These are phyloP conservation scores for Schlechtendalia chinensis DNA, from an alignment of 1,140 invertebrate species.

Conservation along the genomic window DNA sequence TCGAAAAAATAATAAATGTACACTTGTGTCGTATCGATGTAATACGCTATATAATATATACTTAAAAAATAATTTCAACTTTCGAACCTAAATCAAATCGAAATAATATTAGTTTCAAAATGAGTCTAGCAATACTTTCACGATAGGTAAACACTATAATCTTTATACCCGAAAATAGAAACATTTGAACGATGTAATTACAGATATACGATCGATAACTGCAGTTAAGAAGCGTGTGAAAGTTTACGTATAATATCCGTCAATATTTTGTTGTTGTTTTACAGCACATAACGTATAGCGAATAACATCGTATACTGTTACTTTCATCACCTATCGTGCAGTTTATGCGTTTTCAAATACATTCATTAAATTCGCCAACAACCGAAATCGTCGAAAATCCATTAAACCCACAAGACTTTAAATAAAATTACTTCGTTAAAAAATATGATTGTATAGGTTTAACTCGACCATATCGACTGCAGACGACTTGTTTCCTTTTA, in stretches of 20 bases:
- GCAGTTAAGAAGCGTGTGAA: conserved; percentile 1
- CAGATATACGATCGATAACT: no score
- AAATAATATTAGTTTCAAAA: no score
- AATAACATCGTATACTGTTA: background rate
- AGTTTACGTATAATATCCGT: background rate
- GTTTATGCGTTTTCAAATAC: background rate
- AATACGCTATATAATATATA: no score
- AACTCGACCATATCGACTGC: background rate
- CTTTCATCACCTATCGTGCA: background rate
- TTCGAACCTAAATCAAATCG: no score
- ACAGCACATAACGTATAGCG: background rate
- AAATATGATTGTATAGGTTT: background rate
- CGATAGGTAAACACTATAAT: background rate
- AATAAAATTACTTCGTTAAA: background rate
- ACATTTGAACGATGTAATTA: no score
- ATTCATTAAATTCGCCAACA: background rate
- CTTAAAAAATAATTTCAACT: no score
- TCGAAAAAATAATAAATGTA: no score
- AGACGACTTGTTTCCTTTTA: background rate
- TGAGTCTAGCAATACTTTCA: background rate
- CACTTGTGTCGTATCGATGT: no score
- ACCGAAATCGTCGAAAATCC: background rate
- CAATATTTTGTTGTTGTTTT: background rate
- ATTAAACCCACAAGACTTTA: background rate
- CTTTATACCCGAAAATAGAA: background rate